These are phyloP conservation scores for Uropetala carovei DNA, from an alignment of 2,888 invertebrate genomes.

Conservation along the genomic window DNA sequence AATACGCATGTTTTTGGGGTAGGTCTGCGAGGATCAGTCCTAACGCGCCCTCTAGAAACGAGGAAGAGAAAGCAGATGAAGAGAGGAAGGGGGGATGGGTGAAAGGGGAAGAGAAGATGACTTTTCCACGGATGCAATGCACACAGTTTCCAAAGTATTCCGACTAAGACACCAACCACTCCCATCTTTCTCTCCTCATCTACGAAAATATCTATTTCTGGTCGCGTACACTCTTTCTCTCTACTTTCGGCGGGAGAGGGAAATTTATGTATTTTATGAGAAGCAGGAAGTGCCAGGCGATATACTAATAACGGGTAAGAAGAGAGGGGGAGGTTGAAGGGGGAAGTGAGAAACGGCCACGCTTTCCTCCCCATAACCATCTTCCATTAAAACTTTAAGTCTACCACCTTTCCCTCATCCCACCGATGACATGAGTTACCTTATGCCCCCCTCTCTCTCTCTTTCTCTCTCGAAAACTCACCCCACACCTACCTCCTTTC, in stretches of 20 bases:
- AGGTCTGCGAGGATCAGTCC: slow-evolving; percentile 6
- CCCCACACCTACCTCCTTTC: background rate
- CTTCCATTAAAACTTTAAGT: slow-evolving; percentile 58
- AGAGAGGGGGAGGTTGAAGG: background rate
- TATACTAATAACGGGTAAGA: slow-evolving; percentile 58
- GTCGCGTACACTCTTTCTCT: slow-evolving; percentile 20
- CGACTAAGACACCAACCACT: slow-evolving; percentile 44
- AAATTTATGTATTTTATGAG: slow-evolving; percentile 64
- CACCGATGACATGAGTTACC: slow-evolving; percentile 30
- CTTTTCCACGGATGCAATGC: background rate
- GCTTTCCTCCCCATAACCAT: background rate
- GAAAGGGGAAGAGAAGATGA: background rate
- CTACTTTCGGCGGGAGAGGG: background rate
- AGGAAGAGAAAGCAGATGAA: slow-evolving; percentile 39
- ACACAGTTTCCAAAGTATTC: slow-evolving; percentile 52
- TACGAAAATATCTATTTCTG: slow-evolving; percentile 51
- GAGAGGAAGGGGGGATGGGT: background rate
- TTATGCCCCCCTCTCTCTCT: background rate
- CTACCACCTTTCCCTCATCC: slow-evolving; percentile 55
- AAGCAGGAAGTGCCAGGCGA: slow-evolving; percentile 63
- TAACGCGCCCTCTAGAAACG: slow-evolving; percentile 31
- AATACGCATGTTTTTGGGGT: slow-evolving; percentile 11
- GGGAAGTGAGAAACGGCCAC: slow-evolving; percentile 43
- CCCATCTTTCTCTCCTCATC: slow-evolving; percentile 38
- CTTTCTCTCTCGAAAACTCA: background rate